Base-by-base conservation (phyloP, 2,888 invertebrate species). In the Pelosia muscerda region DNA sequence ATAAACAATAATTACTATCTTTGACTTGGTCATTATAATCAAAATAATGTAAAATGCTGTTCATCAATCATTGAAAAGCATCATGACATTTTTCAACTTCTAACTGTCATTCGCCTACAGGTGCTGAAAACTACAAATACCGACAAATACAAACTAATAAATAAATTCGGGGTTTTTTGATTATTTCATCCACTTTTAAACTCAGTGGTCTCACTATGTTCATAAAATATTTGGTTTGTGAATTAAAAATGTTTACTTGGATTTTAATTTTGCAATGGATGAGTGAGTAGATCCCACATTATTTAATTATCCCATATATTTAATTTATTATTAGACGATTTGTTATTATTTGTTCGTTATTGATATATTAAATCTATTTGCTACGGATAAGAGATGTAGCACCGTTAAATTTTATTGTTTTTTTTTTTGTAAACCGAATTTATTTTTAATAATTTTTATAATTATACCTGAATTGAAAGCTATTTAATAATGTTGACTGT, bases 201-300 rank as follows among this genome's bases (percentile, higher is more conserved):
- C 38, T 2, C 25, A 55, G 34, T 38, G 34, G 23, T 59, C 23
- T 15, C 1, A 34, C 15, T n/a, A n/a, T n/a, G 49, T 34, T 15
- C 23, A 34, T 23, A 38, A 13, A 34, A 34, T 8, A 23, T 15
- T 38, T 58, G 38, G 9, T 38, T 23, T 38, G 25, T 49, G 49
- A 6, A 25, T 59, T 59, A 19, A 22, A 23, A 38, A 59, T 23
- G 19, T 15, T 59, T 59, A 15, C 34, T 34, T 59, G 4, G 9
- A 25, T 26, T 38, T 19, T 22, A 25, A 34, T 59, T 38, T 59
- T 23, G 23, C 19, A 13, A 38, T 38, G 38, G 38, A 23, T 59
- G 25, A 38, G 59, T 59, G 38, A 59, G 59, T 59, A 59, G 38
- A 38, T 59, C 3, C 31, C 57, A 22, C 13, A 11, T 19, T 31